These are phyloP conservation scores for Arnoldichthys spilopterus DNA, from an alignment of 2,797 vertebrate species.

Conservation along the genomic window DNA sequence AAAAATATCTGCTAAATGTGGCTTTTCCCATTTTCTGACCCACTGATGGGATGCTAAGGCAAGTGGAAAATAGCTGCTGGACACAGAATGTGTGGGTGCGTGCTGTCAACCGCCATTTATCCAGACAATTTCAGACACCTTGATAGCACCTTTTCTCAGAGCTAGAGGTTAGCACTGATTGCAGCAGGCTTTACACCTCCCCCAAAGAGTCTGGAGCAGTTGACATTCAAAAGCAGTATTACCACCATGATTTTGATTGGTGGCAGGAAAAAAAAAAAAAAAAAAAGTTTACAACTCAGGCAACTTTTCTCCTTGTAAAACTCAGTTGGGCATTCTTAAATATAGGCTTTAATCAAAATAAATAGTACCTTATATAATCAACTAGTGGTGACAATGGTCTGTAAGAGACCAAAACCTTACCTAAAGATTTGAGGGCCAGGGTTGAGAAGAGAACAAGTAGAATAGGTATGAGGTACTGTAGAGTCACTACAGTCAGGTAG, in stretches of 20 bases:
- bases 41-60: background rate
- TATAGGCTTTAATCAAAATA: background rate
- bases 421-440: slow-evolving; percentile 88
- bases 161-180: background rate
- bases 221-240: background rate
- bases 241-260: background rate
- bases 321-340: background rate
- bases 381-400: background rate
- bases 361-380: too few relatives aligned
- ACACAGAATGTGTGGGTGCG: background rate
- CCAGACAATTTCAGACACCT: slow-evolving; percentile 7
- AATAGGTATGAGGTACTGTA: slow-evolving; percentile 91
- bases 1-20: background rate
- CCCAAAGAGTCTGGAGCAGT: background rate
- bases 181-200: background rate
- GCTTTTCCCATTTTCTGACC: background rate
- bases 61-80: slow-evolving; percentile 14
- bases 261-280: too few relatives aligned
- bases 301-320: background rate
- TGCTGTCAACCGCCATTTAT: background rate
- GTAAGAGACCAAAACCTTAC: slow-evolving; percentile 68
- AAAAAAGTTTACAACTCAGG: too few relatives aligned
- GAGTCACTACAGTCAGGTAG: slow-evolving; percentile 89
- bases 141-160: background rate
- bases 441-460: slow-evolving; percentile 89